These are phyloP conservation scores for Cryptomyrus ogoouensis DNA, from an alignment of 2,113 vertebrate genomes.

Conservation along the genomic window DNA sequence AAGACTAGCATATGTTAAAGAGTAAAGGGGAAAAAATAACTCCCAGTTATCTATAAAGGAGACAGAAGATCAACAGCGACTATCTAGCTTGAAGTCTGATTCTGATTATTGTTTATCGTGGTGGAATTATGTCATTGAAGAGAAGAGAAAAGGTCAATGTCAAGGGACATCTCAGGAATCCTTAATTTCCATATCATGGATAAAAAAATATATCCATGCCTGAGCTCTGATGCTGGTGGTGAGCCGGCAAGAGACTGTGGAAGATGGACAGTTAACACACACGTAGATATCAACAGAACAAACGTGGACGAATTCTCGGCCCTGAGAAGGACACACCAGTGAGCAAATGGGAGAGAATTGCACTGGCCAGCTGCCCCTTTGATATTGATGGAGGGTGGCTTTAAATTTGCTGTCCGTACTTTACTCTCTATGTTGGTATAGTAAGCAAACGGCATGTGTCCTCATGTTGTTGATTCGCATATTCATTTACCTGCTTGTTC, in stretches of 20 bases:
- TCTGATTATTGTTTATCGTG: neutral
- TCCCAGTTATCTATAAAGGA: neutral
- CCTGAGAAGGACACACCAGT: neutral
- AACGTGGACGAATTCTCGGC: neutral
- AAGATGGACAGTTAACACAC: neutral
- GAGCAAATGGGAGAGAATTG: neutral
- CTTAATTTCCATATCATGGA: neutral
- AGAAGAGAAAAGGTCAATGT: neutral
- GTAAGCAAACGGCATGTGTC: neutral
- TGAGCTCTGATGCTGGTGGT: neutral
- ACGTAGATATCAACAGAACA: neutral
- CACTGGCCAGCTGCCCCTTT: neutral
- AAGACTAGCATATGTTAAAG: neutral
- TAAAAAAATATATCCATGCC: neutral
- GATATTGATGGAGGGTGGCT: neutral
- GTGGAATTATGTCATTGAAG: neutral
- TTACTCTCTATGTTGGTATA: neutral
- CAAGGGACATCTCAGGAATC: neutral
- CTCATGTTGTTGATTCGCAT: neutral
- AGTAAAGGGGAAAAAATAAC: neutral
- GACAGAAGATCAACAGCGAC: neutral
- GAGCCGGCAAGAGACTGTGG: neutral
- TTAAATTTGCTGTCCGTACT: neutral
- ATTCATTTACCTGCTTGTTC: neutral
- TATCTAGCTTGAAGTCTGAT: neutral